Percentiles rank a stretch among this genome's conserved stretches.
phyloP scores from a whole-genome alignment of 1,140 invertebrate species.

The Ganaspis sp. region DNA sequence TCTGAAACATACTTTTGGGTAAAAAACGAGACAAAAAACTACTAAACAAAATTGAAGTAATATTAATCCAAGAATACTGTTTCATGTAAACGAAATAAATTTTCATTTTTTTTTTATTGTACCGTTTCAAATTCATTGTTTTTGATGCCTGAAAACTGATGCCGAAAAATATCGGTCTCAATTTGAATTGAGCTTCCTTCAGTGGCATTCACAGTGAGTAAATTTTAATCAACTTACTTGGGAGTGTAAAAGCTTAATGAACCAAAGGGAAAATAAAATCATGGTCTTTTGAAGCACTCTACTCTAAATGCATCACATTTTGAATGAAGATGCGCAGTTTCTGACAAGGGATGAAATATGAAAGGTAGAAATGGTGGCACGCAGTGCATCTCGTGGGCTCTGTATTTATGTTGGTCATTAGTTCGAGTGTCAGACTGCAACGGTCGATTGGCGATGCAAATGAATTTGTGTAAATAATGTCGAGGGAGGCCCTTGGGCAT shows the following conservation, averaged over 20 bases:
- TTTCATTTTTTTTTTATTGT: too few relatives aligned
- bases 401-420: conserved; percentile 37
- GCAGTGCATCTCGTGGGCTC: conserved; percentile 25
- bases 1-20: too few relatives aligned
- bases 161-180: too few relatives aligned
- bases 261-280: background rate
- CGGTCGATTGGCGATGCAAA: conserved; percentile 38
- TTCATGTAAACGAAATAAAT: too few relatives aligned
- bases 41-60: too few relatives aligned
- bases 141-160: too few relatives aligned
- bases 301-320: conserved; percentile 4
- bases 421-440: conserved; percentile 33
- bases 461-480: conserved; percentile 44
- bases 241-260: background rate
- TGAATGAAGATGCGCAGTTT: conserved; percentile 4
- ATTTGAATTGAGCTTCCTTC: too few relatives aligned
- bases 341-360: conserved; percentile 26
- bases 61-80: too few relatives aligned
- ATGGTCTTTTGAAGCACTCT: background rate
- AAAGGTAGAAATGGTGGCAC: conserved; percentile 8
- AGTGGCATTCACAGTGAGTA: too few relatives aligned
- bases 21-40: too few relatives aligned
- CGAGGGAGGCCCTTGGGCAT: conserved; percentile 14
- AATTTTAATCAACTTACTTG: too few relatives aligned
- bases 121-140: too few relatives aligned